phyloP scores from a whole-genome alignment of 2,888 invertebrate species.

The Heliconius cydno region DNA sequence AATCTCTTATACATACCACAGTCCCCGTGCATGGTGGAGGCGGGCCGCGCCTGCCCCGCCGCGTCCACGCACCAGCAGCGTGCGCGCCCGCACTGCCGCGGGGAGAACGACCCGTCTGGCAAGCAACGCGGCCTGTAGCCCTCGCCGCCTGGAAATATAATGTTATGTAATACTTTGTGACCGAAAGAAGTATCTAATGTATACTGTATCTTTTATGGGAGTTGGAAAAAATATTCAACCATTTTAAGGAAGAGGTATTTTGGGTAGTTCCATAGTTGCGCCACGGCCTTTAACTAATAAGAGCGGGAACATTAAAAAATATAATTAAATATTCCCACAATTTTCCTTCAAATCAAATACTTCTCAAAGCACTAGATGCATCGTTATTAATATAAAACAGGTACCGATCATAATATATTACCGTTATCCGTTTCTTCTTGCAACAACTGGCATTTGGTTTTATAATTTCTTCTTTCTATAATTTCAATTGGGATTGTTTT shows the following conservation, averaged over 20 bases:
- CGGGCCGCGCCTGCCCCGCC: constrained; percentile 77
- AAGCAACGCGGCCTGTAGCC: constrained; percentile 86
- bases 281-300: no score
- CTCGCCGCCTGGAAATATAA: constrained; percentile 58
- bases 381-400: no score
- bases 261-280: no score
- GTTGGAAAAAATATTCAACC: no score
- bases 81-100: constrained; percentile 88
- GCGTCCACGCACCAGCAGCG: constrained; percentile 95
- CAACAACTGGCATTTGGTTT: constrained; percentile 83
- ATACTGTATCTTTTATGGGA: no score
- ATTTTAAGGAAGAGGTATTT: no score
- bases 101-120: constrained; percentile 87
- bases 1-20: constrained; percentile 62
- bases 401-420: constrained; percentile 43
- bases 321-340: neutral
- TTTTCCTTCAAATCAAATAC: neutral
- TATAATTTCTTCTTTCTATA: constrained; percentile 65
- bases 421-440: constrained; percentile 74
- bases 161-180: neutral
- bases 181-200: no score
- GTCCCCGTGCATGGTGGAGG: constrained; percentile 55
- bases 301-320: no score
- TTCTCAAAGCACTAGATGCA: neutral
- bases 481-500: constrained; percentile 59